Evolutionary conservation across 2,888 invertebrate species (phyloP), one percentile per base, ranked within the genome.

Genomic region (Drosophila leonis): DNA sequence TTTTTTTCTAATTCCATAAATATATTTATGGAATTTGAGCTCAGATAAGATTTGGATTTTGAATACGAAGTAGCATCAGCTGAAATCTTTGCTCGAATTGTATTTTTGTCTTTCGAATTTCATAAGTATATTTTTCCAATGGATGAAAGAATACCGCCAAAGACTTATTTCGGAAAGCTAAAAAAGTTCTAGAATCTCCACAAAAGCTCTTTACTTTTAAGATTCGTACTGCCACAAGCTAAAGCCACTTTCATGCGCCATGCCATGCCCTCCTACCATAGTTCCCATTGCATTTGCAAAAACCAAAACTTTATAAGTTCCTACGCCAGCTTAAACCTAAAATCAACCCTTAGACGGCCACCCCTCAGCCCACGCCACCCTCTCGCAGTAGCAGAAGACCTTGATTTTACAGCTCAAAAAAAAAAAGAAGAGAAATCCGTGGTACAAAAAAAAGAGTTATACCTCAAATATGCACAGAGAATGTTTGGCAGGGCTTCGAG

Each of bases 381-480:
- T 12, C 35, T 10, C 12, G 0, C 49, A 18, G 15, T 18, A 29
- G 18, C 15, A 4, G 7, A 56, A 20, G 42, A 48, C 69, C 69
- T 74, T 78, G 79, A 72, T 68, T 73, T 65, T 61, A n/a, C 24
- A 37, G 12, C 44, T 59, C 18, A 29, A 46, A 57, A 65, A 52
- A 48, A 31, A 1, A 10, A 10, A 12, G n/a, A 7, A 41, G 13
- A 24, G 37, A 44, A 66, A 66, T 56, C 37, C 46, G 41, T 10
- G 41, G 33, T 18, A 37, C n/a, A 59, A 60, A 37, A 46, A 18
- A 63, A 64, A 51, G 65, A 77, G 69, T 68, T 66, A 70, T 79
- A 57, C 64, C 78, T 65, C 71, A 80, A 65, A 68, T 75, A 75
- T 67, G 70, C 70, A 64, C 52, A 66, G 52, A 8, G 57, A 67